Conservation (phyloP, 2,888 invertebrate species). For the Protonemura montana region DNA sequence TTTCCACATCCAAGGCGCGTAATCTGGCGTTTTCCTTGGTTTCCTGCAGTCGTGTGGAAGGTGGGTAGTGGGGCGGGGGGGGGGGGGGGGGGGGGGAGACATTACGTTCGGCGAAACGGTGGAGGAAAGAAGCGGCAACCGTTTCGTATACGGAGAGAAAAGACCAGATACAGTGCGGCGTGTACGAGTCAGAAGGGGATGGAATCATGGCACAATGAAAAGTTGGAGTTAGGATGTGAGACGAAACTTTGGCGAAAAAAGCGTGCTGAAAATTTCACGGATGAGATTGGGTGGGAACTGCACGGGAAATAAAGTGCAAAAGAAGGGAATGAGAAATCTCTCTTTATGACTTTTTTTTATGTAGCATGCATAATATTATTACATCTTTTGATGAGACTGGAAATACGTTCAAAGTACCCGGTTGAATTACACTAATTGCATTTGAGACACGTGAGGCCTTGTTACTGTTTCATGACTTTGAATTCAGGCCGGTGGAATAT, state of each 20-base stretch:
- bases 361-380: not conserved
- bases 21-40: slow-evolving; percentile 12
- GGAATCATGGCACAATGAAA: not conserved
- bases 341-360: not conserved
- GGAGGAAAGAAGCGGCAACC: not conserved
- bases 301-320: slow-evolving; percentile 4
- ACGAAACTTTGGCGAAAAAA: not conserved
- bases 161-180: not conserved
- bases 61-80: not conserved
- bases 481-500: too few species aligned
- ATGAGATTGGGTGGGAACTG: not conserved
- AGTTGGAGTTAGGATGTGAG: not conserved
- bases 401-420: not conserved
- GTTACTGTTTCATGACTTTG: not conserved
- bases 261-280: not conserved
- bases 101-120: not conserved
- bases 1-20: not conserved
- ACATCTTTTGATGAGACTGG: not conserved
- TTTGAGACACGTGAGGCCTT: not conserved
- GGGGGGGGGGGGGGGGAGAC: not conserved
- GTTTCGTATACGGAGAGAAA: not conserved
- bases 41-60: not conserved
- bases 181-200: not conserved
- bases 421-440: not conserved
- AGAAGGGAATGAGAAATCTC: not conserved